Conservation (phyloP, 1,140 invertebrate species). For the Gyrodactylus bullatarudis region DNA sequence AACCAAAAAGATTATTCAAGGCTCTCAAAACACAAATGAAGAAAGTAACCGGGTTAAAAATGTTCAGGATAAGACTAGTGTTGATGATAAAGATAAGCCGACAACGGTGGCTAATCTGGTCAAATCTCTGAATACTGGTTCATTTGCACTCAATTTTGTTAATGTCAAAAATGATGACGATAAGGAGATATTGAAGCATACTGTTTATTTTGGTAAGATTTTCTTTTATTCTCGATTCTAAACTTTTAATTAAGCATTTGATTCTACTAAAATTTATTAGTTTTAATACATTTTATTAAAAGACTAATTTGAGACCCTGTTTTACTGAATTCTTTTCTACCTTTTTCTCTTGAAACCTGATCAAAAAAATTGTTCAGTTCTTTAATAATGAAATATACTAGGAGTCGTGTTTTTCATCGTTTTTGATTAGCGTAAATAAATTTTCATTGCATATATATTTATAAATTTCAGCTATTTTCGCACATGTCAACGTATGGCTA, state of each 20-base stretch:
- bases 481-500: no score
- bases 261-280: neutral
- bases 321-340: neutral
- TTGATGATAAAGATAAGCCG: neutral
- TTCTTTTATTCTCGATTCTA: neutral
- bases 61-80: neutral
- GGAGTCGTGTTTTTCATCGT: no score
- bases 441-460: no score
- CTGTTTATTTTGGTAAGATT: constrained; percentile 1
- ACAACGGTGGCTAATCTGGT: neutral
- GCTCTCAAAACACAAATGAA: neutral
- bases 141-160: neutral
- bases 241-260: neutral
- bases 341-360: neutral
- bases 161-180: neutral
- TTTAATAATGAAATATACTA: neutral
- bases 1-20: neutral
- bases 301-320: neutral
- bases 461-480: no score
- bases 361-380: neutral
- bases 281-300: neutral
- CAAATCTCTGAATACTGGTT: neutral
- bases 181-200: neutral
- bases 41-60: neutral
- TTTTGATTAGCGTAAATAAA: no score